Evolutionary conservation across 2,113 vertebrate genomes (phyloP).

Genomic region (Lepisosteus oculatus): DNA sequence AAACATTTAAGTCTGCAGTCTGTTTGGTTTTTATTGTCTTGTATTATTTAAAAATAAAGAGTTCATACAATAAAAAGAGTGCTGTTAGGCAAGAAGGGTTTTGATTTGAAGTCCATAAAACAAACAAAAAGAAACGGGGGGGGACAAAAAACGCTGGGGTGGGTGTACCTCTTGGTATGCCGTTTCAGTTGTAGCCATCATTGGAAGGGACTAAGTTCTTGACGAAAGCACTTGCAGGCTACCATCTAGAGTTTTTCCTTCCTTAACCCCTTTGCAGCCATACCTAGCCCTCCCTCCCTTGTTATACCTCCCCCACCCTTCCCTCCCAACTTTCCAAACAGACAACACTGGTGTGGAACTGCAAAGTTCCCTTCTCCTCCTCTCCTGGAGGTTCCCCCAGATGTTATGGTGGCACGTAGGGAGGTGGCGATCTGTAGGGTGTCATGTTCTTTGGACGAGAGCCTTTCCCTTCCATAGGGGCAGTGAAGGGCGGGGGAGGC

Average conservation of each 20-base stretch:
- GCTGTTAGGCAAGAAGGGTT: slow-evolving; percentile 79
- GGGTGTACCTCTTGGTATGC: slow-evolving; percentile 33
- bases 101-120: slow-evolving; percentile 45
- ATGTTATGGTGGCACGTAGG: slow-evolving; percentile 92
- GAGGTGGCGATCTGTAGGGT: slow-evolving; percentile 91
- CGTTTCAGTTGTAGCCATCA: slow-evolving; percentile 36
- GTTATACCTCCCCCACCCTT: slow-evolving; percentile 20
- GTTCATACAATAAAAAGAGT: slow-evolving; percentile 72
- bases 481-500: slow-evolving; percentile 89
- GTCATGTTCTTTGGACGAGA: slow-evolving; percentile 98
- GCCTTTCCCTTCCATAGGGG: slow-evolving; percentile 92
- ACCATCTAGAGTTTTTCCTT: slow-evolving; percentile 22
- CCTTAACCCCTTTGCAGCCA: slow-evolving; percentile 18
- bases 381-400: slow-evolving; percentile 39
- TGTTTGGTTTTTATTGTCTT: slow-evolving; percentile 43
- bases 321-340: slow-evolving; percentile 50
- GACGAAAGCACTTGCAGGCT: slow-evolving; percentile 51
- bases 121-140: slow-evolving; percentile 57
- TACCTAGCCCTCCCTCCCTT: slow-evolving; percentile 1
- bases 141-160: slow-evolving; percentile 50
- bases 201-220: slow-evolving; percentile 31
- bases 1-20: slow-evolving; percentile 62
- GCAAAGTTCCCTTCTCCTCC: slow-evolving; percentile 61
- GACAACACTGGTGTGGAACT: slow-evolving; percentile 74
- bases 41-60: slow-evolving; percentile 62